Evolutionary conservation across 2,797 vertebrate species (phyloP).

Genomic region (Sebastes baramenuke): DNA sequence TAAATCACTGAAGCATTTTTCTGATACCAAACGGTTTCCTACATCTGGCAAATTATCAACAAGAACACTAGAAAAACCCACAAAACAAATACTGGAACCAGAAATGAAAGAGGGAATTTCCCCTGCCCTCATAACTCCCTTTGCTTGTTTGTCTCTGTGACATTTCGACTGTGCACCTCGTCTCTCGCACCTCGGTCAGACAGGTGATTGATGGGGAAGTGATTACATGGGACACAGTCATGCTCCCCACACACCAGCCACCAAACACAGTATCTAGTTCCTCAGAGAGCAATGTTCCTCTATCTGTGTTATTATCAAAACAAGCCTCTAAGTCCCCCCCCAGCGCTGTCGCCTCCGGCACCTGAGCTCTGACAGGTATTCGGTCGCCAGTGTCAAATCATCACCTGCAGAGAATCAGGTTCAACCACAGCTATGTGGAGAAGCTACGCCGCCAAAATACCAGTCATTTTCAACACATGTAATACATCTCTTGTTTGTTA

Average conservation of each 20-base stretch:
- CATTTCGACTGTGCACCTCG: neutral
- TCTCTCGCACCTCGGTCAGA: slow-evolving; percentile 19
- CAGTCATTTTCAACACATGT: neutral
- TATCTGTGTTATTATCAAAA: slow-evolving; percentile 48
- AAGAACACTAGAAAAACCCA: neutral
- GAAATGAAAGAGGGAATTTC: neutral
- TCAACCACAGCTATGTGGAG: slow-evolving; percentile 7
- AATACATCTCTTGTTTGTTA: neutral
- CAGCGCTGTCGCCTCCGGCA: slow-evolving; percentile 4
- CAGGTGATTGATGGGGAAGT: slow-evolving; percentile 57
- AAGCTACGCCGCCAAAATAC: neutral
- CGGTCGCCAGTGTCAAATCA: slow-evolving; percentile 14
- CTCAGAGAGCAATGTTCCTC: slow-evolving; percentile 43
- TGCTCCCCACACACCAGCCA: slow-evolving; percentile 10
- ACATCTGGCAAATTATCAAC: neutral
- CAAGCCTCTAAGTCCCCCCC: slow-evolving; percentile 7
- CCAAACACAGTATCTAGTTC: slow-evolving; percentile 21
- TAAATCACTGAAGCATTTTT: neutral
- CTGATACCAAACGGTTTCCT: neutral
- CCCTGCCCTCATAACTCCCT: neutral
- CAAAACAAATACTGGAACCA: neutral
- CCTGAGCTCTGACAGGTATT: slow-evolving; percentile 32
- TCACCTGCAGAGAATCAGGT: slow-evolving; percentile 18
- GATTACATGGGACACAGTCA: slow-evolving; percentile 21
- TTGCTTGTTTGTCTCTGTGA: neutral